Conservation (phyloP, 1,140 invertebrate genomes). For the Heterodera carotae region DNA sequence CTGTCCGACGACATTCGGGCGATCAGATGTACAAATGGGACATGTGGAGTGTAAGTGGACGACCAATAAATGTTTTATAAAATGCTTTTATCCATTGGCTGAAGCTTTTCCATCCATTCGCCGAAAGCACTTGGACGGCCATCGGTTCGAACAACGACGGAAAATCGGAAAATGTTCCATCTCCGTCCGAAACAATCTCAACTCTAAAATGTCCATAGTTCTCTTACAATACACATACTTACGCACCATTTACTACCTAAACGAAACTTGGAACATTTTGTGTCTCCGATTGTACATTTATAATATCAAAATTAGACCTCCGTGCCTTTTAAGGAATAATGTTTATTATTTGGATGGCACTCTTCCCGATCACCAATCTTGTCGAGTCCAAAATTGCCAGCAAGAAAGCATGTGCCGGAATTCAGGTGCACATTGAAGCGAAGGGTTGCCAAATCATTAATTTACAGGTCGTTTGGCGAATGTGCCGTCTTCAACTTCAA, state of each 20-base stretch:
- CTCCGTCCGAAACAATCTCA: no score
- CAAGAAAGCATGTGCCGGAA: not conserved
- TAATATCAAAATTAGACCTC: not conserved
- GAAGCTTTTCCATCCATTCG: conserved; percentile 6
- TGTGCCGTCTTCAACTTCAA: conserved; percentile 5
- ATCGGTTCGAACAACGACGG: not conserved
- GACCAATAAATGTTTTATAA: not conserved
- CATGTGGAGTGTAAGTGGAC: not conserved
- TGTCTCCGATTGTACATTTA: not conserved
- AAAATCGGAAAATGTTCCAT: no score
- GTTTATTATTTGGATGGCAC: not conserved
- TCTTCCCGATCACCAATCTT: not conserved
- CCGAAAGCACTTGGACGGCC: not conserved
- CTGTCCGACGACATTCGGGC: not conserved
- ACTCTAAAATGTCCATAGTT: no score
- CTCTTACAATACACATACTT: no score
- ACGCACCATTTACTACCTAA: no score
- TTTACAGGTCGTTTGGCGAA: conserved; percentile 7
- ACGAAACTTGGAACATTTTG: not conserved
- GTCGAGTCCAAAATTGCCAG: not conserved
- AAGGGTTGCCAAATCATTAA: no score
- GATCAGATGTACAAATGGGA: conserved; percentile 1
- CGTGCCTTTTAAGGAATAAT: not conserved
- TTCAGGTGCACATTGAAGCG: not conserved
- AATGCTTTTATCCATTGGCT: not conserved